Evolutionary conservation across 2,888 invertebrate species (phyloP), one percentile per base, ranked within the genome.

Genomic region (Dendrolimus houi): DNA sequence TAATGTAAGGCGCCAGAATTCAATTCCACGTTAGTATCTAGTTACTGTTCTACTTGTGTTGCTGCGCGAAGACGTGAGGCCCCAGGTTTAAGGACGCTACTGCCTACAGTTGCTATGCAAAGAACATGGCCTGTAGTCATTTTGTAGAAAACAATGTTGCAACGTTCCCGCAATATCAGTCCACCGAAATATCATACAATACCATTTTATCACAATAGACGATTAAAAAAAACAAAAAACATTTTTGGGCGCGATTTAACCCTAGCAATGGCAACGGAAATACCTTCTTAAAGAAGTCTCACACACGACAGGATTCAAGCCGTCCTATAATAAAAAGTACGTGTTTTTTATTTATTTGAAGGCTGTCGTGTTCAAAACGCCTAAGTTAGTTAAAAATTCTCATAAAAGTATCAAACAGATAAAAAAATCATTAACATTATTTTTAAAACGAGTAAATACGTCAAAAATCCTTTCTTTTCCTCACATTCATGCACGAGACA

Each of bases 141-240:
- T 47, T 47, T 47, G 9, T 10, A 12, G 6, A 10, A 47, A 47
- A 47, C 12, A 52, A 54, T 57, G 54, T 52, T 55, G 52, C 57
- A 56, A 57, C 65, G 60, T 59, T 53, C 62, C 59, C 61, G 58
- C 63, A 60, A 57, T 59, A 59, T 69, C 69, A 67, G 64, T 70
- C 68, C 69, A 62, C 63, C 63, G 60, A 57, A 65, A 68, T 65
- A 70, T 66, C 64, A 61, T 63, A 70, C 66, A 66, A 71, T 70
- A 74, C 72, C 71, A 63, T 65, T 69, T 65, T 75, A 77, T 77
- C 76, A 77, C 77, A 76, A 71, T 69, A 68, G 64, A 72, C 68
- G 69, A 71, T 69, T 71, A 71, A 70, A 74, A 14, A 69, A 70
- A 58, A 58, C 53, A 47, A 47, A 14, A 55, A 54, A 55, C 70